Conservation (phyloP, 2,888 invertebrate species). For the Orthosia gothica region DNA sequence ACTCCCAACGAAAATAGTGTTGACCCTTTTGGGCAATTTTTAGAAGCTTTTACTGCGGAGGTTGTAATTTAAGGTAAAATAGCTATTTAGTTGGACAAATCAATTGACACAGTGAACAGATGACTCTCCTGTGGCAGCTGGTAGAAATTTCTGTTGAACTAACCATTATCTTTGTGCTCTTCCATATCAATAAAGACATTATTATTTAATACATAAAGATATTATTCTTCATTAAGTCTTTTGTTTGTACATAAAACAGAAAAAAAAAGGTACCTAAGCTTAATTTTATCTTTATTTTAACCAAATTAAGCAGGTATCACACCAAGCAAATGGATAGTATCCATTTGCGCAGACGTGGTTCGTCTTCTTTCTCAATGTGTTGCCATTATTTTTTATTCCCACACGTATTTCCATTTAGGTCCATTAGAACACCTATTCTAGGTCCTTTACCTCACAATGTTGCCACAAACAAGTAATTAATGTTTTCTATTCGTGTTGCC, state of each 20-base stretch:
- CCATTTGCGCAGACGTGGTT: background rate
- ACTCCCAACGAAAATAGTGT: conserved; percentile 30
- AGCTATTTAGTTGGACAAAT: conserved; percentile 16
- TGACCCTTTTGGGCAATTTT: conserved; percentile 21
- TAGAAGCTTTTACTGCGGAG: conserved; percentile 13
- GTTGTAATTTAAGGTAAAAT: background rate
- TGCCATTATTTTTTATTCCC: conserved; percentile 7
- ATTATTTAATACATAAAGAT: too few species aligned
- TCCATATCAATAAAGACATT: too few species aligned
- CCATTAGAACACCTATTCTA: conserved; percentile 29
- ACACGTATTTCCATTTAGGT: conserved; percentile 13
- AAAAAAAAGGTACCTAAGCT: background rate
- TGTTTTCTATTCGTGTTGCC: conserved; percentile 35
- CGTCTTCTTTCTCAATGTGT: background rate
- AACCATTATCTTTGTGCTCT: background rate
- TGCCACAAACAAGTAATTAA: conserved; percentile 36
- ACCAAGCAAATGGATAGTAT: background rate
- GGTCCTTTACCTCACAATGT: conserved; percentile 26
- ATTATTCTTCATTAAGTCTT: background rate
- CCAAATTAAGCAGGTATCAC: background rate
- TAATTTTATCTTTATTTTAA: background rate
- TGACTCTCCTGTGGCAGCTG: too few species aligned
- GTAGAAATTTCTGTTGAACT: background rate
- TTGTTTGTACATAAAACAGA: background rate
- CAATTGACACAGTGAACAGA: background rate